phyloP scores from a whole-genome alignment of 2,888 invertebrate genomes.

The Epicampocera succincta region DNA sequence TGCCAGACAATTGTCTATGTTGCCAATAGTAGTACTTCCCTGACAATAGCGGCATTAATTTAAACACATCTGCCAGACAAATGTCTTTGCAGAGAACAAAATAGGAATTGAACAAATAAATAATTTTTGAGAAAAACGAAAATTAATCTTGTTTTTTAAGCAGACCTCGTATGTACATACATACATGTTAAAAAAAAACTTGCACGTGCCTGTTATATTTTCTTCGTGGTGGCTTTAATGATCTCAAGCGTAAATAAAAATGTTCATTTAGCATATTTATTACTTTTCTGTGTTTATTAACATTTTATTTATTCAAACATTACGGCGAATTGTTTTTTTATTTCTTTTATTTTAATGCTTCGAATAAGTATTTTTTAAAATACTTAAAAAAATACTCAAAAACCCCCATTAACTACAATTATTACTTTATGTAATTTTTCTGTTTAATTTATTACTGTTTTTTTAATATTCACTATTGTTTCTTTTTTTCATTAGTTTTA shows the following conservation, averaged over 20 bases:
- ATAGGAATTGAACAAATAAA: too few relatives aligned
- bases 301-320: background rate
- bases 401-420: constrained; percentile 56
- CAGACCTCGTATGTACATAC: too few relatives aligned
- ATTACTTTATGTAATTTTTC: constrained; percentile 15
- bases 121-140: too few relatives aligned
- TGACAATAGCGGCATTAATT: too few relatives aligned
- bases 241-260: constrained; percentile 15
- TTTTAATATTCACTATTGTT: constrained; percentile 12
- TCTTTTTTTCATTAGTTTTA: too few relatives aligned
- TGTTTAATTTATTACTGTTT: constrained; percentile 32
- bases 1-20: too few relatives aligned
- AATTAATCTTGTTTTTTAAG: background rate
- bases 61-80: too few relatives aligned
- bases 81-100: too few relatives aligned
- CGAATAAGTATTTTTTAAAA: constrained; percentile 65
- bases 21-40: too few relatives aligned
- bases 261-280: background rate
- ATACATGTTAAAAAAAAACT: background rate
- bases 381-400: constrained; percentile 44
- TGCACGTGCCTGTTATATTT: constrained; percentile 12
- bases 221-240: constrained; percentile 15
- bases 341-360: constrained; percentile 33
- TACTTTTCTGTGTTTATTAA: constrained; percentile 9
- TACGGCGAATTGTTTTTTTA: background rate